Base-by-base conservation (phyloP, 1,140 invertebrate species). In the Lepidurus arcticus region DNA sequence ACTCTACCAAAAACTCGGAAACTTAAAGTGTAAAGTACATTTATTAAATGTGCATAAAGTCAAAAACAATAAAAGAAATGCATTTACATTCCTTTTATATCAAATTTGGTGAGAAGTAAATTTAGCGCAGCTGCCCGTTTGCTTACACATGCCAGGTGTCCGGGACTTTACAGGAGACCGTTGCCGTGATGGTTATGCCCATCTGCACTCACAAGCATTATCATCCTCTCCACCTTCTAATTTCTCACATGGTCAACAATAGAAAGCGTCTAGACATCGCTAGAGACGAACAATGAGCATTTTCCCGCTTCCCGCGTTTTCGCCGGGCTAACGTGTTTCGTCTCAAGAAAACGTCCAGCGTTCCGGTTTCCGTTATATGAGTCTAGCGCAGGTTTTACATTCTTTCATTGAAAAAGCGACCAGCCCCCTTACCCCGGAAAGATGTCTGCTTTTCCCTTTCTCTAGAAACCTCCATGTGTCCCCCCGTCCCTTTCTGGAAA, bases 171-270 rank as follows among this genome's bases (percentile, higher is more conserved):
- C 53, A 10, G 16, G 53, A 65, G 21, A 65, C 53, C 53, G 53
- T 65, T 21, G 53, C 53, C 53, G 53, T 65, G 53, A 65, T 65
- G 53, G 53, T 65, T 65, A 65, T 65, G 53, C 53, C 53, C 53
- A 65, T 65, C 53, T 65, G 53, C 53, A 65, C 53, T 65, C 53
- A 65, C 53, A 9, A 65, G 53, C 8, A n/a, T 16, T 21, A 65
- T 13, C 53, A 65, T 65, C 53, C 53, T 65, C 21, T 21, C 53
- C 45, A 65, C 53, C 53, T 65, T 65, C n/a, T 65, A 65, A 13
- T n/a, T 65, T 65, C 53, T n/a, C 53, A 65, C 13, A 65, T 65
- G 53, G 53, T 65, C 53, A 65, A 65, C 53, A 65, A 65, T 65
- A 65, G 53, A 65, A 21, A 65, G 21, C 16, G 53, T 65, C 53